Evolutionary conservation across 2,888 invertebrate genomes (phyloP), one percentile per base, ranked within the genome.

Genomic region (Lithophane ornitopus): DNA sequence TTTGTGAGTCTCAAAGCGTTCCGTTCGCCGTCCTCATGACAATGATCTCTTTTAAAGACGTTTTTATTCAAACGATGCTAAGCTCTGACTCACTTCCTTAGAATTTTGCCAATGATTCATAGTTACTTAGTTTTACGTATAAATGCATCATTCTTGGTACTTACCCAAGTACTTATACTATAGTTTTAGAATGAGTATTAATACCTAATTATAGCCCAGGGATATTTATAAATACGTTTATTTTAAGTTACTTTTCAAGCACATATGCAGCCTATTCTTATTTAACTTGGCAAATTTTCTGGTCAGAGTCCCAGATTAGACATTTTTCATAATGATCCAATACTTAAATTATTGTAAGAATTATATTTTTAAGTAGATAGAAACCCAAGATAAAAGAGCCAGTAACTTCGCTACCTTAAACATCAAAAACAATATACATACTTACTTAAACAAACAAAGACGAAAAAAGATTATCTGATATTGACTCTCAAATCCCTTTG

Each of bases 401-500:
- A 58, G 8, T 39, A 52, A 41, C 26, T 16, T 49, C 0, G 16
- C 65, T 65, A 69, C 68, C 41, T 1, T 56, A 70, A 79, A 62
- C 44, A 61, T 67, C 54, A 67, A 59, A 71, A 74, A 76, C 41
- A 74, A 76, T 69, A 71, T 62, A 85, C 61, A 54, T 68, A 62
- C n/a, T 59, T 61, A 41, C n/a, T 63, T 16, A 71, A 52, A 82
- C 58, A 72, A 75, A n/a, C 67, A 81, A 59, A 46, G 63, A 59
- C 7, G 59, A 70, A 73, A 70, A 70, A 65, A 72, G 59, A 81
- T 65, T 59, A 75, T 85, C 81, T 44, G 68, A 71, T 85, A 84
- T 85, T 73, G 75, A 85, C 78, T 84, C 86, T 74, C 77, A 70
- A 83, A 85, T 85, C 85, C 82, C 81, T 90, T 92, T 90, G 90